Evolutionary conservation across 2,797 vertebrate species (phyloP).

Genomic region (Artibeus lituratus): DNA sequence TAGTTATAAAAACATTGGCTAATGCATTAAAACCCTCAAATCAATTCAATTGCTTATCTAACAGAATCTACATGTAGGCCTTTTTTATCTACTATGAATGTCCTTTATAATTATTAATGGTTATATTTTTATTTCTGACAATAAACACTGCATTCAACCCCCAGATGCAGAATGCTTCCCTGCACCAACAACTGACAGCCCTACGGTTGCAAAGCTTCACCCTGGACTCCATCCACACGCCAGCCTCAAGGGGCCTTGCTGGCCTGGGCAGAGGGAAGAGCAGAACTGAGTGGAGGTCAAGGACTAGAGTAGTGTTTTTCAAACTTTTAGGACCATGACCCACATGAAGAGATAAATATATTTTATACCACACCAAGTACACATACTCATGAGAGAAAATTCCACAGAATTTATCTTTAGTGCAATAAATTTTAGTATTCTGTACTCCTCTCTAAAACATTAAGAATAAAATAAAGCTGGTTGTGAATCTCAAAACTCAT

Average conservation of each 20-base stretch:
- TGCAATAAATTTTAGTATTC: neutral
- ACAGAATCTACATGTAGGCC: neutral
- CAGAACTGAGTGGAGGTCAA: neutral
- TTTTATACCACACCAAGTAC: neutral
- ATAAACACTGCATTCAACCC: neutral
- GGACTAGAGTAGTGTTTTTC: neutral
- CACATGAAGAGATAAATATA: neutral
- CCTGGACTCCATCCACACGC: neutral
- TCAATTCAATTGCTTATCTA: slow-evolving; percentile 20
- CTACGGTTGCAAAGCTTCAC: neutral
- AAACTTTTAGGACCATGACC: neutral
- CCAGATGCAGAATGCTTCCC: neutral
- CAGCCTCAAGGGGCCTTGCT: neutral
- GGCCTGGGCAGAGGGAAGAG: neutral
- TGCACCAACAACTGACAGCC: neutral
- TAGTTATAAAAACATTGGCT: neutral
- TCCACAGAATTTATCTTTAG: neutral
- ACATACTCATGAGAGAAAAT: neutral
- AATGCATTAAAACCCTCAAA: slow-evolving; percentile 18
- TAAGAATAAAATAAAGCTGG: slow-evolving; percentile 19
- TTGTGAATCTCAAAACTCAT: neutral
- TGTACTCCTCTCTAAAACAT: neutral
- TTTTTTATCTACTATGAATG: neutral
- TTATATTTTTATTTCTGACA: neutral
- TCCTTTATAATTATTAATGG: neutral